These are phyloP conservation scores for Lycorma delicatula DNA, from an alignment of 1,140 invertebrate species.

Conservation along the genomic window DNA sequence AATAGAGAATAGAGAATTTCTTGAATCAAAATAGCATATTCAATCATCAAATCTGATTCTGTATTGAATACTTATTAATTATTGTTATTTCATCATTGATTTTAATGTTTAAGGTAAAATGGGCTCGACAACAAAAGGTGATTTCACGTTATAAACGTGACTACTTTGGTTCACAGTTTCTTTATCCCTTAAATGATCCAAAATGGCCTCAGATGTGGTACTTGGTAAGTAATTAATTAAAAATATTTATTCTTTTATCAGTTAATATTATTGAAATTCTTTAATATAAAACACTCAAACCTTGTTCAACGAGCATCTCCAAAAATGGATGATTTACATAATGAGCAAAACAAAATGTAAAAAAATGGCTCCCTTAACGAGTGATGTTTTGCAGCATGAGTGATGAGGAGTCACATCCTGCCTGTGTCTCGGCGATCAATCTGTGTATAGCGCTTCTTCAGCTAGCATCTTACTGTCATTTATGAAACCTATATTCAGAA, in stretches of 20 bases:
- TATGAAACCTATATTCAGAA: too few species aligned
- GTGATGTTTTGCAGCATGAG: too few species aligned
- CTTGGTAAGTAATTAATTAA: slow-evolving; percentile 53
- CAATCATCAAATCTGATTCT: not conserved
- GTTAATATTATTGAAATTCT: not conserved
- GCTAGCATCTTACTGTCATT: too few species aligned
- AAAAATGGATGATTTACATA: too few species aligned
- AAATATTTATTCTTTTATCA: not conserved
- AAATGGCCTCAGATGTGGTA: slow-evolving; percentile 89
- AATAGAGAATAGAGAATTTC: too few species aligned
- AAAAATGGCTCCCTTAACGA: too few species aligned
- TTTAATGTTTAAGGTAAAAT: slow-evolving; percentile 35
- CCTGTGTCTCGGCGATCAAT: too few species aligned
- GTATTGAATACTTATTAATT: not conserved
- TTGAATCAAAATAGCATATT: not conserved
- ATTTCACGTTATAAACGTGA: slow-evolving; percentile 63
- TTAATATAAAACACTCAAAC: not conserved
- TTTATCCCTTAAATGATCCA: slow-evolving; percentile 56
- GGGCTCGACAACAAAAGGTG: slow-evolving; percentile 59
- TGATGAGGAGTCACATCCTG: too few species aligned
- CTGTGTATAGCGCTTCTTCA: too few species aligned
- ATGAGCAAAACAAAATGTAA: too few species aligned
- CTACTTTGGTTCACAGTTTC: slow-evolving; percentile 41
- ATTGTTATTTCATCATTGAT: too few species aligned
- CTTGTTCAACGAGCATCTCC: too few species aligned